A percentile compares a stretch with the other conserved stretches of the same genome.
These are phyloP conservation scores for Apotomis capreana DNA, from an alignment of 2,888 invertebrate species.

Conservation along the genomic window DNA sequence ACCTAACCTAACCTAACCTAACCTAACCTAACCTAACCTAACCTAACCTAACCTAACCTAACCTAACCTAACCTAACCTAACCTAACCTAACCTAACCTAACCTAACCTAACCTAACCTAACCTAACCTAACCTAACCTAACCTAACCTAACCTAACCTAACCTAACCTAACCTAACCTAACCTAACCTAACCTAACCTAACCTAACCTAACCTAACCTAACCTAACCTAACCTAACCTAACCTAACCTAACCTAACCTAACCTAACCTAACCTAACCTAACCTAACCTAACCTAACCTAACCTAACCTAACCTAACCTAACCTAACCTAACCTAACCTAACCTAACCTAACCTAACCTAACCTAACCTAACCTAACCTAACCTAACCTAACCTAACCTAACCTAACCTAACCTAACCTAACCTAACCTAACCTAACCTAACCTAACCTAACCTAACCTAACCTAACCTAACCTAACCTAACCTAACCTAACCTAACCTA, in stretches of 20 bases:
- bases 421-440: constrained; percentile 44
- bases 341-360: constrained; percentile 43
- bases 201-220: constrained; percentile 43
- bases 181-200: constrained; percentile 43
- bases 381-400: constrained; percentile 42
- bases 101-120: constrained; percentile 9
- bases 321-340: constrained; percentile 44
- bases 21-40: constrained; percentile 12
- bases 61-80: constrained; percentile 7
- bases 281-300: constrained; percentile 47
- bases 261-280: constrained; percentile 45
- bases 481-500: constrained; percentile 42
- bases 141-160: constrained; percentile 41
- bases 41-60: constrained; percentile 4
- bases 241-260: constrained; percentile 45
- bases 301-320: constrained; percentile 46
- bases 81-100: constrained; percentile 9
- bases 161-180: constrained; percentile 43
- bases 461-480: constrained; percentile 43
- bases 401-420: constrained; percentile 44
- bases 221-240: constrained; percentile 44
- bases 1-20: constrained; percentile 9
- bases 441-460: constrained; percentile 43
- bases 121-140: constrained; percentile 6
- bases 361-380: constrained; percentile 42